A percentile compares a stretch with the other conserved stretches of the same genome.
phyloP scores from a whole-genome alignment of 2,888 invertebrate genomes.

The Tiphia femorata region DNA sequence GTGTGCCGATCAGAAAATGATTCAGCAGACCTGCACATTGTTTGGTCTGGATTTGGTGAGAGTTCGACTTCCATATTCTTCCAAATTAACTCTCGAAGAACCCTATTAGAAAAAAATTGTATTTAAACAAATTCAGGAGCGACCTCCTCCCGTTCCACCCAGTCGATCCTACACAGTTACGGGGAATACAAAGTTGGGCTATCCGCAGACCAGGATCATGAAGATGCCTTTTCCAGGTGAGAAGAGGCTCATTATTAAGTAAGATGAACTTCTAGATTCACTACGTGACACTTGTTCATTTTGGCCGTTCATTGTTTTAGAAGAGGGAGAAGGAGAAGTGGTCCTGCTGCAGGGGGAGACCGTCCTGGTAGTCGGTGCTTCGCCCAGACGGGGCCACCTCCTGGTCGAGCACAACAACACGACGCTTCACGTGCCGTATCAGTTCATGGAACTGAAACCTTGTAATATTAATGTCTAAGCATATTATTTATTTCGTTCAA shows the following conservation, averaged over 20 bases:
- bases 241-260: slow-evolving; percentile 10
- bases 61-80: slow-evolving; percentile 14
- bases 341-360: slow-evolving; percentile 85
- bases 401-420: slow-evolving; percentile 85
- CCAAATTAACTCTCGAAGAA: too few relatives aligned
- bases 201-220: slow-evolving; percentile 93
- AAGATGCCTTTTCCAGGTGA: slow-evolving; percentile 87
- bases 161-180: slow-evolving; percentile 91
- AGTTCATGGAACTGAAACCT: slow-evolving; percentile 82
- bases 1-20: slow-evolving; percentile 86
- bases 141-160: slow-evolving; percentile 92
- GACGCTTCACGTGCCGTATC: slow-evolving; percentile 85
- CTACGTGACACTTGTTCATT: too few relatives aligned
- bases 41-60: slow-evolving; percentile 89
- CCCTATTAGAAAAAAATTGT: background rate
- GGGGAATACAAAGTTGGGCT: slow-evolving; percentile 90
- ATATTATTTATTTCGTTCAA: slow-evolving; percentile 1
- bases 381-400: slow-evolving; percentile 87
- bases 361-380: slow-evolving; percentile 90
- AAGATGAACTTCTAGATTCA: background rate
- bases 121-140: slow-evolving; percentile 74
- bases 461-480: slow-evolving; percentile 65
- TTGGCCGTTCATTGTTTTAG: slow-evolving; percentile 51
- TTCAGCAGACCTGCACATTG: slow-evolving; percentile 90
- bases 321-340: slow-evolving; percentile 72